phyloP scores from a whole-genome alignment of 2,113 vertebrate genomes.

The Anser brachyrhynchus region DNA sequence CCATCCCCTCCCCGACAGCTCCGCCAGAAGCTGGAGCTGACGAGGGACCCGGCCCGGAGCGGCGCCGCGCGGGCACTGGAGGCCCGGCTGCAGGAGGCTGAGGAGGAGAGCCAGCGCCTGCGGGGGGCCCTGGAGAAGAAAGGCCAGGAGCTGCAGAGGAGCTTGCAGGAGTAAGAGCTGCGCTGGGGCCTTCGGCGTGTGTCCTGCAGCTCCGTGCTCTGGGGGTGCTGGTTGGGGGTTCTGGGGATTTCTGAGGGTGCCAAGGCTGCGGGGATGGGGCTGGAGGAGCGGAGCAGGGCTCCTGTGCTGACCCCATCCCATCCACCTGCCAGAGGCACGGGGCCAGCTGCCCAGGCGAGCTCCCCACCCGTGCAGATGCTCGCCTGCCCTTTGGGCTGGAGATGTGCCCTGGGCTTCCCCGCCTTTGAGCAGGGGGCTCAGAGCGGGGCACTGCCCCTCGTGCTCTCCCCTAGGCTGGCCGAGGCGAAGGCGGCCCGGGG shows the following conservation, averaged over 20 bases:
- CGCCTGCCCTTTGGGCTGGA: accelerated
- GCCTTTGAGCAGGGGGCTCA: no score
- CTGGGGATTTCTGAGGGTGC: neutral
- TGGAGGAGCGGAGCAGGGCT: neutral
- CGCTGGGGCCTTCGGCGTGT: accelerated
- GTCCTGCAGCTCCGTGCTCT: no score
- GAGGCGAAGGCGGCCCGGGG: slow-evolving; percentile 76
- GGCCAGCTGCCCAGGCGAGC: neutral
- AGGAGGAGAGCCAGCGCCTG: slow-evolving; percentile 83
- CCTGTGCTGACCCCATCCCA: neutral
- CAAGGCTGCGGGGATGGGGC: neutral
- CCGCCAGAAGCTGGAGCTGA: slow-evolving; percentile 65
- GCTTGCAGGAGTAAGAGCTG: slow-evolving; percentile 80
- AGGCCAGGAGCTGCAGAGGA: slow-evolving; percentile 82
- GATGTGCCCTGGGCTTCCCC: neutral
- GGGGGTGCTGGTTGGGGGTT: accelerated
- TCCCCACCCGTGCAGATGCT: accelerated
- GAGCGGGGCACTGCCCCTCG: accelerated
- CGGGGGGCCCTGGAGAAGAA: slow-evolving; percentile 80
- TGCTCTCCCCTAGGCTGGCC: slow-evolving; percentile 61
- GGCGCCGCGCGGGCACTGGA: slow-evolving; percentile 70
- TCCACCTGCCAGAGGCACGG: neutral
- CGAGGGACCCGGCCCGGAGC: neutral
- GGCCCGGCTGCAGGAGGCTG: slow-evolving; percentile 79
- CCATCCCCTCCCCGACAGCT: neutral